Percentiles rank a stretch among this genome's conserved stretches.
Conservation (phyloP, 2,113 vertebrate genomes). For the Patagioenas fasciata region DNA sequence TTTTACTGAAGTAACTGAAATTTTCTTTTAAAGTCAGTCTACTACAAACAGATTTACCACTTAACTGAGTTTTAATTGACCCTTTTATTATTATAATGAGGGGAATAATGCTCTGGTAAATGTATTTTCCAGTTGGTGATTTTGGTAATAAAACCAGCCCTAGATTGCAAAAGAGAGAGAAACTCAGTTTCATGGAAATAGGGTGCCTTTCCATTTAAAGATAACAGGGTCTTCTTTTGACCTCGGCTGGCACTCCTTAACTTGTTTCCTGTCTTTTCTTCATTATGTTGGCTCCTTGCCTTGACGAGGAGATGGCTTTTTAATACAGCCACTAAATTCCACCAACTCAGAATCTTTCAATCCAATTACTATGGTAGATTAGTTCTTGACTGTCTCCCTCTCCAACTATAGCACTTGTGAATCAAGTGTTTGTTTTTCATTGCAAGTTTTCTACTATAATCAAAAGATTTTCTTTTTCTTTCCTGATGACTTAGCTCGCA, state of each 20-base stretch:
- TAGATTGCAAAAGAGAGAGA: background rate
- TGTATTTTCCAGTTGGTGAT: constrained; percentile 44
- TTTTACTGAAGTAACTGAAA: background rate
- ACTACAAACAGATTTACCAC: constrained; percentile 24
- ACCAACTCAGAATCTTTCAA: constrained; percentile 65
- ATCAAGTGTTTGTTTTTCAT: constrained; percentile 57
- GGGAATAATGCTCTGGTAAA: constrained; percentile 36
- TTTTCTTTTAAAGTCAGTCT: background rate
- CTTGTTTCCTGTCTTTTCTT: constrained; percentile 67
- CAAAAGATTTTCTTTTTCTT: constrained; percentile 3
- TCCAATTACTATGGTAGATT: constrained; percentile 81
- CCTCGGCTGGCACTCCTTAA: background rate
- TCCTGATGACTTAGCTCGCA: background rate
- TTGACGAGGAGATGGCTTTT: constrained; percentile 60
- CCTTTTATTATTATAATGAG: constrained; percentile 40
- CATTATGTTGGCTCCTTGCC: constrained; percentile 48
- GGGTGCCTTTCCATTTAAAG: constrained; percentile 26
- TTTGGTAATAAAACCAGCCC: constrained; percentile 36
- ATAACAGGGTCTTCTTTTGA: constrained; percentile 37
- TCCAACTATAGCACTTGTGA: constrained; percentile 49
- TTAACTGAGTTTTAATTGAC: constrained; percentile 50
- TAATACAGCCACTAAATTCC: constrained; percentile 78
- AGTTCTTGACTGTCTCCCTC: constrained; percentile 63
- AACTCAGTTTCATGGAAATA: constrained; percentile 17
- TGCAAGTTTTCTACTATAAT: constrained; percentile 28